Base-by-base conservation (phyloP, 1,140 invertebrate species). In the Scaptomyza pallida region DNA sequence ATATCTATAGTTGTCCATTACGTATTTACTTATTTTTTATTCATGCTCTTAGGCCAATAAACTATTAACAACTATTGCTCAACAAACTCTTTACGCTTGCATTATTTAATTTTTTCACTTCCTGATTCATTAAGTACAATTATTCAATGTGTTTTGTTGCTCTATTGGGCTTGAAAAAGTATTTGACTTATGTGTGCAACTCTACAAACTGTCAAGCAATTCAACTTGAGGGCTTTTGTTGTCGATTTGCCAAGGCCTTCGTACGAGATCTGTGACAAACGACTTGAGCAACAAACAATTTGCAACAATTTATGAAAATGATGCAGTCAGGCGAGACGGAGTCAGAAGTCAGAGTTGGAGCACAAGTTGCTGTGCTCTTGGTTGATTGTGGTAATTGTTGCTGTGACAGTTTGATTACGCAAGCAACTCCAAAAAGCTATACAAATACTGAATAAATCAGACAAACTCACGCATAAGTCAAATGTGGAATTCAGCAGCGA, bases 231-330 rank as follows among this genome's bases (percentile, higher is more conserved):
- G 10, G 37, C 48, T 44, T 21, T 57, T 51, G 33, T 52, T 47
- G 21, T 10, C 47, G 37, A 54, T 45, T 54, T 33, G 61, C 40
- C 19, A 37, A 26, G 60, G 48, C 65, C 68, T 51, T 64, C 45
- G 26, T 64, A 16, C 41, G 35, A 59, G 47, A 51, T 43, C 45
- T 10, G 62, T 56, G 67, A 68, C 77, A 72, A 68, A 72, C 56
- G 51, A 62, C 30, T 37, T 30, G 13, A 51, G 21, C 65, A 59
- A 47, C 17, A 73, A 30, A 74, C 67, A 86, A 81, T 86, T 88
- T 88, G 82, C 81, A 67, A 72, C 78, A 88, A 86, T 88, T 86
- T 86, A 88, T 86, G 71, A 77, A 86, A 88, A 78, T 88, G 69
- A 78, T 72, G 44, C 65, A 77, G 65, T 65, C 69, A 67, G 62